Conservation (phyloP, 2,888 invertebrate genomes). For the Pyrrhosoma nymphula region DNA sequence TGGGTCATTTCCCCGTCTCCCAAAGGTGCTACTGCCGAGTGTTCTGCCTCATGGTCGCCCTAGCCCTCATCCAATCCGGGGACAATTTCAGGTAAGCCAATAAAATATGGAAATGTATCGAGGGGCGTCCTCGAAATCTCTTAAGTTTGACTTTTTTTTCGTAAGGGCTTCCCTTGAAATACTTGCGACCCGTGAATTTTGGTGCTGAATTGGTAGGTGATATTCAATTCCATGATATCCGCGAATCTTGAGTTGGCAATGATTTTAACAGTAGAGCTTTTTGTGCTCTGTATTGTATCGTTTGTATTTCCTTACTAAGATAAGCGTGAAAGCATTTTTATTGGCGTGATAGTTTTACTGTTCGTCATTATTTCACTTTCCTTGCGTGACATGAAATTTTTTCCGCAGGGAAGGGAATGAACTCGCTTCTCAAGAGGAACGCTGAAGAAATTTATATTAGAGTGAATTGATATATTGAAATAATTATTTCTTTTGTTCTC, state of each 20-base stretch:
- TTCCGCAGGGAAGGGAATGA: neutral
- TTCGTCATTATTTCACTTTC: neutral
- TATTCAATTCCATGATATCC: neutral
- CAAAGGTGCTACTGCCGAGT: slow-evolving; percentile 67
- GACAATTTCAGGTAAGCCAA: slow-evolving; percentile 69
- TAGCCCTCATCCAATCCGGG: slow-evolving; percentile 68
- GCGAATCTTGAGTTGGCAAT: neutral
- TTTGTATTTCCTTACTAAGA: neutral
- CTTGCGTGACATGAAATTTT: neutral
- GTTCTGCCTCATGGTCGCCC: slow-evolving; percentile 69
- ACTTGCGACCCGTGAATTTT: neutral
- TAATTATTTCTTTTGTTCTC: neutral
- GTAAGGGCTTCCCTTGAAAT: neutral
- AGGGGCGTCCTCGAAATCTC: neutral
- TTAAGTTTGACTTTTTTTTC: neutral
- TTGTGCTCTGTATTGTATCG: neutral
- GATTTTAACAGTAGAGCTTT: neutral
- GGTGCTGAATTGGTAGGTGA: neutral
- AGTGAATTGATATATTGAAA: neutral
- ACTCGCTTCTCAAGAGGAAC: neutral
- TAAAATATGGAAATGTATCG: neutral
- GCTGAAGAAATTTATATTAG: neutral
- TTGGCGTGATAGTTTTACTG: neutral
- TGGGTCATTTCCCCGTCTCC: slow-evolving; percentile 51
- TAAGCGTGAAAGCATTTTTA: neutral